A percentile compares a stretch with the other conserved stretches of the same genome.
These are phyloP conservation scores for Nyctereutes procyonoides DNA, from an alignment of 2,113 vertebrate species.

Conservation along the genomic window DNA sequence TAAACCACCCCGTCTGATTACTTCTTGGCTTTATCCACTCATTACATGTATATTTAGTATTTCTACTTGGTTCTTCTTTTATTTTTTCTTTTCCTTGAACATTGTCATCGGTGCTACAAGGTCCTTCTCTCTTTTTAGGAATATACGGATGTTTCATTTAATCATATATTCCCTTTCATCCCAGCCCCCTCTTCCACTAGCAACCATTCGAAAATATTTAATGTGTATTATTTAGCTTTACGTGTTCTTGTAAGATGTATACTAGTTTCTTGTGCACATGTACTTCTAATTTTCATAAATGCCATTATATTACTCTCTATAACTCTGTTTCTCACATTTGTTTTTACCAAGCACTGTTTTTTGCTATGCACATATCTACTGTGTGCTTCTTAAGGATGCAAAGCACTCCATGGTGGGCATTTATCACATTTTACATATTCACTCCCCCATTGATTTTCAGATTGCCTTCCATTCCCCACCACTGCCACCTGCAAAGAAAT, in stretches of 20 bases:
- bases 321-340: not conserved
- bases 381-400: not conserved
- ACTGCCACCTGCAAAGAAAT: not conserved
- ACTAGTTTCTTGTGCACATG: not conserved
- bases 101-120: not conserved
- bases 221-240: not conserved
- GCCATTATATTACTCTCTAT: not conserved
- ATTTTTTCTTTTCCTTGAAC: constrained; percentile 1
- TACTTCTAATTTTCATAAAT: not conserved
- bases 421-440: not conserved
- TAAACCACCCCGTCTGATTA: not conserved
- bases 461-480: not conserved
- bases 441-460: not conserved
- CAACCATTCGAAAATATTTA: constrained; percentile 15
- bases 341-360: not conserved
- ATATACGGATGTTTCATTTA: constrained; percentile 13
- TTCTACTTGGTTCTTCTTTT: constrained; percentile 3
- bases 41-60: not conserved
- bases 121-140: constrained; percentile 7
- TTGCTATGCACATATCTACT: not conserved
- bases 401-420: not conserved
- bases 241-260: not conserved
- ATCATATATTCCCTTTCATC: not conserved
- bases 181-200: not conserved
- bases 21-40: not conserved